A percentile compares a stretch with the other conserved stretches of the same genome.
Conservation (phyloP, 2,888 invertebrate genomes). For the Doris montereyensis region DNA sequence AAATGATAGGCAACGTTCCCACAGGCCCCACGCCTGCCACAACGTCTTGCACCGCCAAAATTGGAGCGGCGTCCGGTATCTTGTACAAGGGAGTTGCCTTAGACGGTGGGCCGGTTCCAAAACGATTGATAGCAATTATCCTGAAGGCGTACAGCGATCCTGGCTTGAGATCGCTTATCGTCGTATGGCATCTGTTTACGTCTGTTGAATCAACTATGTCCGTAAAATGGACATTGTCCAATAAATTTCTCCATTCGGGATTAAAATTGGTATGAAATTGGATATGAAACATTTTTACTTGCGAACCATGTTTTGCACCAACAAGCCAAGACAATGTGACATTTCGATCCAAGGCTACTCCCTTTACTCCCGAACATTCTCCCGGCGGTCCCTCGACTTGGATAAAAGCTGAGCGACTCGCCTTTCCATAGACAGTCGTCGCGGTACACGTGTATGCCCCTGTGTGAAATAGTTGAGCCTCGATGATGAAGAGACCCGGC, state of each 20-base stretch:
- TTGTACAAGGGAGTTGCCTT: slow-evolving; percentile 77
- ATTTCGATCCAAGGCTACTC: slow-evolving; percentile 83
- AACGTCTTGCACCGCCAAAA: slow-evolving; percentile 82
- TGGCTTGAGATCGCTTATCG: slow-evolving; percentile 79
- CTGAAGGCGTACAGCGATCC: slow-evolving; percentile 93
- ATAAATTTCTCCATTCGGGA: slow-evolving; percentile 48
- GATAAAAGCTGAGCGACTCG: slow-evolving; percentile 43
- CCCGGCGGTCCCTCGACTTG: slow-evolving; percentile 83
- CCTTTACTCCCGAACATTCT: slow-evolving; percentile 88
- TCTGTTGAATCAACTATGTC: slow-evolving; percentile 22
- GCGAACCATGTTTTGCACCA: slow-evolving; percentile 87
- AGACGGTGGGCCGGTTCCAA: slow-evolving; percentile 85
- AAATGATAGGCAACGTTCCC: slow-evolving; percentile 89
- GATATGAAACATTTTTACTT: slow-evolving; percentile 84
- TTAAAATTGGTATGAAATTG: slow-evolving; percentile 71
- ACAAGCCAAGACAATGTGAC: slow-evolving; percentile 74
- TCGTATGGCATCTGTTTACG: slow-evolving; percentile 20
- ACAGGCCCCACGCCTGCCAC: slow-evolving; percentile 95
- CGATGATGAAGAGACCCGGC: slow-evolving; percentile 77
- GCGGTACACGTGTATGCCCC: slow-evolving; percentile 92
- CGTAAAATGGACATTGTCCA: slow-evolving; percentile 37
- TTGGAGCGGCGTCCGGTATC: slow-evolving; percentile 81
- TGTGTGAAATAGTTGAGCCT: slow-evolving; percentile 87
- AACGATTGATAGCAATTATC: slow-evolving; percentile 86
- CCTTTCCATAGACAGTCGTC: slow-evolving; percentile 78